Percentiles rank a stretch among this genome's conserved stretches.
phyloP scores from a whole-genome alignment of 2,113 vertebrate species.

The Amphilophus citrinellus region DNA sequence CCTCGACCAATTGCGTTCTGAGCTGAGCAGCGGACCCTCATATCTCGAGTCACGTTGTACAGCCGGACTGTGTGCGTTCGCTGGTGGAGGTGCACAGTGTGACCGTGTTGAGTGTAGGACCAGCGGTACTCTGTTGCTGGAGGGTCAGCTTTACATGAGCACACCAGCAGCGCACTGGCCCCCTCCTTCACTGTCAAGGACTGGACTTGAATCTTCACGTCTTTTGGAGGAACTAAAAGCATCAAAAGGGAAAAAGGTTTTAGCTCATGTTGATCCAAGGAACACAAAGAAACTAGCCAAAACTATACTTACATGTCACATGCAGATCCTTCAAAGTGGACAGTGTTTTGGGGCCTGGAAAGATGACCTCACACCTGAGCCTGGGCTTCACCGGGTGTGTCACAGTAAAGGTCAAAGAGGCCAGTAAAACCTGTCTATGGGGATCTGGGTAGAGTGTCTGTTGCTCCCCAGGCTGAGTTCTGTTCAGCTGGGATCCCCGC shows the following conservation, averaged over 20 bases:
- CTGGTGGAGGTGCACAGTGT: constrained; percentile 51
- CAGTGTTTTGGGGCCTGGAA: constrained; percentile 44
- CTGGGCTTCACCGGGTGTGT: constrained; percentile 71
- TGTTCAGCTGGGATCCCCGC: constrained; percentile 50
- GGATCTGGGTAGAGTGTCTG: constrained; percentile 36
- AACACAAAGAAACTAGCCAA: background rate
- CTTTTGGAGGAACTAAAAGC: constrained; percentile 78
- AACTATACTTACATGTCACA: constrained; percentile 77
- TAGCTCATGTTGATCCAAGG: background rate
- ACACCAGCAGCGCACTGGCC: constrained; percentile 73
- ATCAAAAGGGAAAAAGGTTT: background rate
- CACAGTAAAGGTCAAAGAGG: constrained; percentile 73
- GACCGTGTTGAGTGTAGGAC: constrained; percentile 72
- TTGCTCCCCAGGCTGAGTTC: constrained; percentile 9
- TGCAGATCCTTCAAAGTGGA: constrained; percentile 56
- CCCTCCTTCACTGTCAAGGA: constrained; percentile 73
- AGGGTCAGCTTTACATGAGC: constrained; percentile 83
- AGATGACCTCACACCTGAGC: constrained; percentile 75
- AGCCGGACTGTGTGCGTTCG: constrained; percentile 64
- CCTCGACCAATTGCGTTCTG: constrained; percentile 77
- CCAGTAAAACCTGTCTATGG: constrained; percentile 45
- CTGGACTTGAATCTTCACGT: constrained; percentile 74
- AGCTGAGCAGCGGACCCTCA: constrained; percentile 74
- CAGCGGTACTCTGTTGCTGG: constrained; percentile 77
- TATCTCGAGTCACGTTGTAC: constrained; percentile 77